Percentiles rank a stretch among this genome's conserved stretches.
phyloP scores from a whole-genome alignment of 2,797 vertebrate species.

The Avahi laniger region DNA sequence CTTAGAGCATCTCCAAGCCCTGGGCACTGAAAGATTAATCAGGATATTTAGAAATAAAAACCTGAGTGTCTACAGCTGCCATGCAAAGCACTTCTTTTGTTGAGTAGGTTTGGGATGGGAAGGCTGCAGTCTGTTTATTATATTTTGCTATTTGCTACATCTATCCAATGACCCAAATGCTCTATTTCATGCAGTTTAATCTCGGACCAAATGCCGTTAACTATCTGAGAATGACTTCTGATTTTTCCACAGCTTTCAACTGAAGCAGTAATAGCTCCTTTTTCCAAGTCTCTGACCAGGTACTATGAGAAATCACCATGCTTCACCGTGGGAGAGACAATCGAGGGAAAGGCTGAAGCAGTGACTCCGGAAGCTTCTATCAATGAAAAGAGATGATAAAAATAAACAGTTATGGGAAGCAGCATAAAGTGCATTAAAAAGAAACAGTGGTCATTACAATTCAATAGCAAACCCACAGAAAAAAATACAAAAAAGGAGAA shows the following conservation, averaged over 20 bases:
- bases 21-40: constrained; percentile 55
- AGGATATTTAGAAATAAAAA: constrained; percentile 61
- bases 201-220: constrained; percentile 70
- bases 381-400: constrained; percentile 64
- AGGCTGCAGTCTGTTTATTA: constrained; percentile 74
- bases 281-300: constrained; percentile 67
- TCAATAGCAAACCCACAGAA: constrained; percentile 47
- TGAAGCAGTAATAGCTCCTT: constrained; percentile 72
- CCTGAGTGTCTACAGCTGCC: not conserved
- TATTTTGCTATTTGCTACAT: constrained; percentile 76
- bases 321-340: constrained; percentile 48
- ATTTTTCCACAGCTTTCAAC: constrained; percentile 61
- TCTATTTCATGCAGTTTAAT: constrained; percentile 80
- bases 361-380: constrained; percentile 43
- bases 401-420: constrained; percentile 52
- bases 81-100: constrained; percentile 76
- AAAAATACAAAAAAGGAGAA: not conserved
- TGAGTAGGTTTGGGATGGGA: constrained; percentile 69
- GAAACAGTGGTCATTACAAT: constrained; percentile 63
- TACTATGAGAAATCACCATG: constrained; percentile 57
- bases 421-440: constrained; percentile 58
- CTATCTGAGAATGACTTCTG: constrained; percentile 69
- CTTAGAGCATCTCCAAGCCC: not conserved
- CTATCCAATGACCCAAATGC: constrained; percentile 76
- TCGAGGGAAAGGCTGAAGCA: not conserved